These are phyloP conservation scores for Nezara viridula DNA, from an alignment of 2,888 invertebrate genomes.

Conservation along the genomic window DNA sequence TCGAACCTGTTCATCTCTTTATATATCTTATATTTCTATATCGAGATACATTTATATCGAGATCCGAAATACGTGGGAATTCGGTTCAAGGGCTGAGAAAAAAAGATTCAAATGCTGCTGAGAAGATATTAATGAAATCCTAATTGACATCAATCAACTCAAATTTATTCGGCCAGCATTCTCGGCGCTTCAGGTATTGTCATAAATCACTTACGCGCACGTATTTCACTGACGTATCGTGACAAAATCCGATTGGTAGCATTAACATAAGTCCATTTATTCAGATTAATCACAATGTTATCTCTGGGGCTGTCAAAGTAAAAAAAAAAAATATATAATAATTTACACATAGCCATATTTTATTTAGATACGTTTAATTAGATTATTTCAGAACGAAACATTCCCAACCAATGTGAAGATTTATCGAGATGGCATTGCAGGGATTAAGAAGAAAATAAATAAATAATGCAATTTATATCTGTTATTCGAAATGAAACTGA, in stretches of 20 bases:
- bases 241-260: conserved; percentile 12
- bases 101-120: neutral
- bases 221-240: conserved; percentile 34
- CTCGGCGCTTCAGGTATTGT: neutral
- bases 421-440: neutral
- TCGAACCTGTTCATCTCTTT: too few relatives aligned
- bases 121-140: conserved; percentile 20
- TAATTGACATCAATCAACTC: conserved; percentile 30
- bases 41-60: too few relatives aligned
- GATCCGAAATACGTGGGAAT: neutral
- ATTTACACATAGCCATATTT: neutral
- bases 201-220: conserved; percentile 33
- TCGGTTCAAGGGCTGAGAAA: neutral
- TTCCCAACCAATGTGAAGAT: neutral
- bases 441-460: neutral
- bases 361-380: conserved; percentile 33
- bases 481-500: neutral
- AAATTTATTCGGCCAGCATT: conserved; percentile 40
- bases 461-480: neutral
- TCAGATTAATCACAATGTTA: conserved; percentile 39
- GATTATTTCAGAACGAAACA: neutral
- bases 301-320: neutral
- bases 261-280: conserved; percentile 46
- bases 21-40: too few relatives aligned
- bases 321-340: neutral